Evolutionary conservation across 2,888 invertebrate species (phyloP), one percentile per base, ranked within the genome.

Genomic region (Eristalis intricaria): DNA sequence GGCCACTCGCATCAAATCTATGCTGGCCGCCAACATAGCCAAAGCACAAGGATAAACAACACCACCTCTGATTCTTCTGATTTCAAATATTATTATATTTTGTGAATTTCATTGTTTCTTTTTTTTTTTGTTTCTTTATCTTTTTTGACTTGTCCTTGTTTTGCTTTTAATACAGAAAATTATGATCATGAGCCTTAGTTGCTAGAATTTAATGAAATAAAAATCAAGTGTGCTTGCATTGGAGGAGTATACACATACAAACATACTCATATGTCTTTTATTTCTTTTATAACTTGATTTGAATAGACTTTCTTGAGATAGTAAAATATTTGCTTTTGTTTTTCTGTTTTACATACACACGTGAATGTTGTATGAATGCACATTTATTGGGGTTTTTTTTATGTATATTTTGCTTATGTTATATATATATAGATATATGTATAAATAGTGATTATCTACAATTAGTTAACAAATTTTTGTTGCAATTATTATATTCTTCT

Each of bases 21-120:
- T 90, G 69, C 91, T 92, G 89, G 90, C 90, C 22, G 91, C 90
- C 26, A 90, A 91, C 64, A 90, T 88, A 68, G 63, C 82, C 1
- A 89, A 89, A 32, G 70, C 78, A 40, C 35, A 88, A 38, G 15
- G 8, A 23, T 80, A 82, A 66, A n/a, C 40, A 43, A 50, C 35
- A 19, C 0, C 61, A 2, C 19, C 26, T 15, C 19, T 1, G 2
- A 11, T 63, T 76, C 71, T 71, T 61, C 7, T 32, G 32, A 32
- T 23, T 68, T 75, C 40, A 38, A 63, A 80, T 71, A 81, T 58
- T 56, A 58, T 84, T 80, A 75, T 75, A 75, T 79, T 84, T 80
- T 80, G 50, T 71, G 40, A 71, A 63, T 65, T n/a, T 63, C 22
- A 38, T 40, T 26, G 26, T 26, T 26, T 26, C 26, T 26, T 26